Evolutionary conservation across 1,140 invertebrate genomes (phyloP).

Genomic region (Drosophila funebris): DNA sequence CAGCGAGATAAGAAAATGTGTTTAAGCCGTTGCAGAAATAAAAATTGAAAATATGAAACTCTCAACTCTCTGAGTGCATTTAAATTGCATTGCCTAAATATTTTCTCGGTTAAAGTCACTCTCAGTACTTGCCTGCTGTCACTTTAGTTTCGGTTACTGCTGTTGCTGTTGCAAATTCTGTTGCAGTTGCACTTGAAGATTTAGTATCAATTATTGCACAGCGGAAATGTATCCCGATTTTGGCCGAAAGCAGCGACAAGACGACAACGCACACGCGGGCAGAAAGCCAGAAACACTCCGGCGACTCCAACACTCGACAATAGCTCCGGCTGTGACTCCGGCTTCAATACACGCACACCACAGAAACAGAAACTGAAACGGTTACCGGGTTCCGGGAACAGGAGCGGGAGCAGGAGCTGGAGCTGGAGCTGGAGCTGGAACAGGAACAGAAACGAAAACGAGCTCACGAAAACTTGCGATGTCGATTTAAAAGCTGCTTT

Average conservation of each 20-base stretch:
- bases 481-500: conserved; percentile 57
- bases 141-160: conserved; percentile 16
- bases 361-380: conserved; percentile 9
- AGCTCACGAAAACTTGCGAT: conserved; percentile 56
- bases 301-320: not conserved
- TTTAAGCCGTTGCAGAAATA: not conserved
- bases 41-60: not conserved
- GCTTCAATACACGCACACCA: conserved; percentile 33
- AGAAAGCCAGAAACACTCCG: conserved; percentile 4
- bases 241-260: conserved; percentile 58
- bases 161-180: conserved; percentile 1
- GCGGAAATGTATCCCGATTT: conserved; percentile 78
- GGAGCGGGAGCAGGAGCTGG: conserved; percentile 27
- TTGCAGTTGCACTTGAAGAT: conserved; percentile 24
- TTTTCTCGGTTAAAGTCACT: not conserved
- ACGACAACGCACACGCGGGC: conserved; percentile 28
- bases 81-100: not conserved
- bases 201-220: conserved; percentile 20
- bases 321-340: not conserved
- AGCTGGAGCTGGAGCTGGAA: conserved; percentile 14
- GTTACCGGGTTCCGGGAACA: not conserved
- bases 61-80: not conserved
- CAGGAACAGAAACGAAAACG: conserved; percentile 58
- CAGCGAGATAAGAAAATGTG: not conserved
- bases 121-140: conserved; percentile 30